phyloP scores from a whole-genome alignment of 92 coral and sea anemone genomes.

The Palythoa grandiflora region DNA sequence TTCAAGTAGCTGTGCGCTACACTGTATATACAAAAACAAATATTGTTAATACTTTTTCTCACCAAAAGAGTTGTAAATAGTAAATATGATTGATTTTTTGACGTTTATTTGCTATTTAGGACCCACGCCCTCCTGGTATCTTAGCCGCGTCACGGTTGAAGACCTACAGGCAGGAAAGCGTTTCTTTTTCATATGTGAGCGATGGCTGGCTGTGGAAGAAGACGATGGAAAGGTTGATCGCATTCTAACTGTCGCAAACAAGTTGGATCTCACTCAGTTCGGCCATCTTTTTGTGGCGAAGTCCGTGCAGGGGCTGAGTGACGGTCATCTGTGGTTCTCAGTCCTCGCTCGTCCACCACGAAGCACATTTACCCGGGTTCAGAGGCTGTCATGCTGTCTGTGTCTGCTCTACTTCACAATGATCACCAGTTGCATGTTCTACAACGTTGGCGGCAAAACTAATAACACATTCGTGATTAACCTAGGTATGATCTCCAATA shows the following conservation, averaged over 20 bases:
- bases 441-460: constrained; percentile 73
- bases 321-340: constrained; percentile 98
- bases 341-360: constrained; percentile 90
- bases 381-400: constrained; percentile 87
- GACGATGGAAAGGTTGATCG: constrained; percentile 92
- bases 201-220: constrained; percentile 97
- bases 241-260: constrained; percentile 85
- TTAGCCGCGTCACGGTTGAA: constrained; percentile 85
- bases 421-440: constrained; percentile 95
- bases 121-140: constrained; percentile 90
- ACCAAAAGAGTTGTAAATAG: neutral
- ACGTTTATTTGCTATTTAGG: constrained; percentile 56
- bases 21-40: too few relatives aligned
- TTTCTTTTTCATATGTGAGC: constrained; percentile 90
- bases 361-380: constrained; percentile 95
- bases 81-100: neutral
- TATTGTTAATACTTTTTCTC: neutral
- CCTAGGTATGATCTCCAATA: constrained; percentile 9
- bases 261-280: constrained; percentile 83
- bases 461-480: constrained; percentile 28
- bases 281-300: constrained; percentile 87
- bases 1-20: too few relatives aligned
- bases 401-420: constrained; percentile 93
- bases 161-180: constrained; percentile 75
- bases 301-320: constrained; percentile 89